These are phyloP conservation scores for Platichthys stellatus DNA, from an alignment of 2,113 vertebrate species.

Conservation along the genomic window DNA sequence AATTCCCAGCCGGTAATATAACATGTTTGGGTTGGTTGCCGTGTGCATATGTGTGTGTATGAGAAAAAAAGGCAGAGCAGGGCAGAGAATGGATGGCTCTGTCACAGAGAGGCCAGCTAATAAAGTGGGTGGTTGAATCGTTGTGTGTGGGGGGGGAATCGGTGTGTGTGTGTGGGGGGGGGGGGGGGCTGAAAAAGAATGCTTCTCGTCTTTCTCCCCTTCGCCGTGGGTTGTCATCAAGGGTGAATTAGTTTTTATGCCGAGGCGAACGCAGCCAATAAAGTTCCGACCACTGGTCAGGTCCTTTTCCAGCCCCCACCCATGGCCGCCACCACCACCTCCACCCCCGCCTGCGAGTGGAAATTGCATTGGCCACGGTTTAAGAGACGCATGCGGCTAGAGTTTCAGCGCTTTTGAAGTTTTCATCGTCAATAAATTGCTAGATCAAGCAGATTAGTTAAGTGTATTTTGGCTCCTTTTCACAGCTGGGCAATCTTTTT, in stretches of 20 bases:
- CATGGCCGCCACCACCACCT: background rate
- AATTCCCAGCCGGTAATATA: slow-evolving; percentile 73
- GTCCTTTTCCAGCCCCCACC: slow-evolving; percentile 5
- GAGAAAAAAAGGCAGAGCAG: slow-evolving; percentile 31
- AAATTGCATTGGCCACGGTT: slow-evolving; percentile 75
- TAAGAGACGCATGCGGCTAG: slow-evolving; percentile 67
- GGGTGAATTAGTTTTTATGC: slow-evolving; percentile 77
- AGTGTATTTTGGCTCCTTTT: slow-evolving; percentile 81
- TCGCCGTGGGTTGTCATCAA: slow-evolving; percentile 75
- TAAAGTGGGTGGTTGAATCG: slow-evolving; percentile 65
- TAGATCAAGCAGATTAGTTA: slow-evolving; percentile 80
- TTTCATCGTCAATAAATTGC: slow-evolving; percentile 80
- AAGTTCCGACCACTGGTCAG: slow-evolving; percentile 58
- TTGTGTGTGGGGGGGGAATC: slow-evolving; percentile 25
- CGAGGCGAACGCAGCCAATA: slow-evolving; percentile 62
- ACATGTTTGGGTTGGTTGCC: slow-evolving; percentile 53
- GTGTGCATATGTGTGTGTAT: slow-evolving; percentile 19
- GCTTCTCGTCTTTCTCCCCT: slow-evolving; percentile 73
- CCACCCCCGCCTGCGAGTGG: slow-evolving; percentile 36
- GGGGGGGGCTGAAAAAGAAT: slow-evolving; percentile 54
- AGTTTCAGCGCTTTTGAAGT: slow-evolving; percentile 79
- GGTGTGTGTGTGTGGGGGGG: no score
- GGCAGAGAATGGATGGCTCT: slow-evolving; percentile 65
- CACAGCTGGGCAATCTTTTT: slow-evolving; percentile 57
- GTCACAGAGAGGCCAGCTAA: slow-evolving; percentile 67